A percentile compares a stretch with the other conserved stretches of the same genome.
Evolutionary conservation across 2,113 vertebrate genomes (phyloP).

Genomic region (Leucosticte australis): DNA sequence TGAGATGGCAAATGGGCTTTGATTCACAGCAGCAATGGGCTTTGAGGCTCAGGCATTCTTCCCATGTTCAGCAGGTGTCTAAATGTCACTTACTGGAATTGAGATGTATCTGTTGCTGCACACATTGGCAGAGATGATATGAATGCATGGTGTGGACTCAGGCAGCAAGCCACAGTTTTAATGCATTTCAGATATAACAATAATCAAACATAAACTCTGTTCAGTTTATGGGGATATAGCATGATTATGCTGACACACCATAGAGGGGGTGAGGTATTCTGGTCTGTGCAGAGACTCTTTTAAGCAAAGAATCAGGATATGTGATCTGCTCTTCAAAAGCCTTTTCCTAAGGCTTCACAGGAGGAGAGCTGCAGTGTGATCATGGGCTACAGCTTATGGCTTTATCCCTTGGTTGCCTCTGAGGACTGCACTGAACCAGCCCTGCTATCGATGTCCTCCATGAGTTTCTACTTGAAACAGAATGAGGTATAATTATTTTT

Average conservation of each 20-base stretch:
- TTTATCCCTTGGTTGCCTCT: background rate
- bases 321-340: background rate
- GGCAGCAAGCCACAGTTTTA: background rate
- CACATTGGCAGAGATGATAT: background rate
- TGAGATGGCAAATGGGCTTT: background rate
- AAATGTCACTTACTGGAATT: background rate
- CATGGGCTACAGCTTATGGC: background rate
- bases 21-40: background rate
- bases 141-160: background rate
- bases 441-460: background rate
- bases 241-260: background rate
- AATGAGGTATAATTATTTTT: background rate
- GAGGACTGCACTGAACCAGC: background rate
- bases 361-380: background rate
- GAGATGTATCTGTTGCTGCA: background rate
- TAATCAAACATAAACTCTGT: background rate
- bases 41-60: background rate
- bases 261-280: background rate
- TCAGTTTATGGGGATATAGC: background rate
- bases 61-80: background rate
- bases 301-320: background rate
- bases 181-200: background rate
- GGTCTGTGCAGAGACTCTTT: background rate
- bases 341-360: background rate
- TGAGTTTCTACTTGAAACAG: background rate